These are phyloP conservation scores for Labroides dimidiatus DNA, from an alignment of 2,797 vertebrate species.

Conservation along the genomic window DNA sequence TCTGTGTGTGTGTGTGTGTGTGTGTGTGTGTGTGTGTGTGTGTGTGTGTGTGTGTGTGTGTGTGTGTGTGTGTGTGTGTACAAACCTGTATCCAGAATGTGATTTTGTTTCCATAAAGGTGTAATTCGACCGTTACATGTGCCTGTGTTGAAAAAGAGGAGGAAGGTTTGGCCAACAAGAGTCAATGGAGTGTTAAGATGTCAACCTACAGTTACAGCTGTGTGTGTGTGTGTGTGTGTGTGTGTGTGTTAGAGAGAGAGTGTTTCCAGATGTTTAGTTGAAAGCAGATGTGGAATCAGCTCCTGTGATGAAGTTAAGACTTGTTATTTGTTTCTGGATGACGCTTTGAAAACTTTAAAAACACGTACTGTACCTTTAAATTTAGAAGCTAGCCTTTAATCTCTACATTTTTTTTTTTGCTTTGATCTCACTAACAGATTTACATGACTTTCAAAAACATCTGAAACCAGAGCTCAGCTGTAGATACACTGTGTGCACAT, in stretches of 20 bases:
- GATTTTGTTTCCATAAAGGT: constrained; percentile 28
- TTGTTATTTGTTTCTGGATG: constrained; percentile 18
- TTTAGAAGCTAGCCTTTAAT: no score
- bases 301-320: constrained; percentile 45
- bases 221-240: constrained; percentile 19
- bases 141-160: constrained; percentile 5
- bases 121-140: constrained; percentile 4
- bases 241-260: constrained; percentile 6
- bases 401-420: no score
- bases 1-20: constrained; percentile 6
- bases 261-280: constrained; percentile 55
- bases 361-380: no score
- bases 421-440: no score
- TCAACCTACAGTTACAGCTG: constrained; percentile 4
- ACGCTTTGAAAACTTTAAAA: neutral
- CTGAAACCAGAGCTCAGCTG: no score
- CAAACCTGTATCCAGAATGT: no score
- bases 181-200: constrained; percentile 44
- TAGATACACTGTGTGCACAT: no score
- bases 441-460: no score
- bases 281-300: constrained; percentile 48
- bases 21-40: constrained; percentile 12
- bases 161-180: neutral
- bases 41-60: constrained; percentile 6
- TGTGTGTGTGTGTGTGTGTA: neutral